Base-by-base conservation (phyloP, 2,888 invertebrate species). In the Netelia inedita region DNA sequence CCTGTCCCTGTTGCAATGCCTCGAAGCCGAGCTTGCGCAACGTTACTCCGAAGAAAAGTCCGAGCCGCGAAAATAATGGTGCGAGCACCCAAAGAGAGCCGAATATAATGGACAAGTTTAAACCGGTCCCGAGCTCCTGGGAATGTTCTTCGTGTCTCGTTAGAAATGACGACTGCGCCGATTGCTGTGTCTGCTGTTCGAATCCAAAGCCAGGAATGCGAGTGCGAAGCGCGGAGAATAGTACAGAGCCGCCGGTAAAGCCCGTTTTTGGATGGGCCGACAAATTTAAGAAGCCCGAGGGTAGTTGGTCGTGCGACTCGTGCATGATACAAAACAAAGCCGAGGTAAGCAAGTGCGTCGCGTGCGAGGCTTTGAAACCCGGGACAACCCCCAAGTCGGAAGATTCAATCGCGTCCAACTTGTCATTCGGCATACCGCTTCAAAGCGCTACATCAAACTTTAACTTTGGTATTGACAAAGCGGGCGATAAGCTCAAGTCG, bases 61-160 rank as follows among this genome's bases (percentile, higher is more conserved):
- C 73, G 2, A 55, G 1, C 28, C n/a, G 50, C 14, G 66, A 61
- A 11, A 6, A 35, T 23, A 61, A 11, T 11, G 80, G 53, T 50
- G 66, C 53, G 1, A 74, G 85, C 57, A 71, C 75, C 69, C 83
- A 81, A 72, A 86, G 19, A 78, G 14, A 66, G 0, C 21, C 50
- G 0, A 55, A 72, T 10, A 35, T 86, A 6, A 57, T 84, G 55
- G 86, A 71, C 14, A 87, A 89, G 63, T 87, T 91, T 63, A 96
- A 95, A 89, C 94, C 94, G 1, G 91, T 94, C 0, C 90, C 93
- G 23, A 95, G 95, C 68, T 95, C 95, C 21, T 97, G 97, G 97
- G 95, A 96, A 88, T 97, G 97, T 92, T 93, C 94, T 0, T 94
- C 93, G 21, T 97, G 97, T 90, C 94, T 95, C 93, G 93, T 96